Evolutionary conservation across 2,888 invertebrate species (phyloP).

Genomic region (Thymelicus lineola): DNA sequence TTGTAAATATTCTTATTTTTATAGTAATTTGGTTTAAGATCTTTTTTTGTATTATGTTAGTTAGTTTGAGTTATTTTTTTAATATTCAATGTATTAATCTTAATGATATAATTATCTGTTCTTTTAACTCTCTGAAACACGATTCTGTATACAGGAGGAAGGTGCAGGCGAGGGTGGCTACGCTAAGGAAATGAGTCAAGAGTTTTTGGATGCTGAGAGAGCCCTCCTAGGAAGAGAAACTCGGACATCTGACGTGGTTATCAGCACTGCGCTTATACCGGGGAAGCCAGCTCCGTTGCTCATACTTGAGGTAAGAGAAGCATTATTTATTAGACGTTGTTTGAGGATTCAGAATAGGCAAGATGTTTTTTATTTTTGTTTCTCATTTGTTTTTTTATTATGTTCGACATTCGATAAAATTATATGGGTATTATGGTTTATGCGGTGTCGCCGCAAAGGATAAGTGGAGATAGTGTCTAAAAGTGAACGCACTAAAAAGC

Average conservation of each 20-base stretch:
- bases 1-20: too few species aligned
- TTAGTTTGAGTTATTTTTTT: too few species aligned
- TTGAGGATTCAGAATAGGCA: too few species aligned
- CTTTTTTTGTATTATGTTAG: too few species aligned
- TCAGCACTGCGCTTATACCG: slow-evolving; percentile 95
- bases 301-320: slow-evolving; percentile 87
- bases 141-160: slow-evolving; percentile 85
- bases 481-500: too few species aligned
- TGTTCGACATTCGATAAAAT: too few species aligned
- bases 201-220: slow-evolving; percentile 94
- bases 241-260: slow-evolving; percentile 93
- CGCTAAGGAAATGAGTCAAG: slow-evolving; percentile 94
- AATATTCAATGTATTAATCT: too few species aligned
- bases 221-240: slow-evolving; percentile 94
- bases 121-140: not conserved
- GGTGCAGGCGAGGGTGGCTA: slow-evolving; percentile 88
- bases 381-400: not conserved
- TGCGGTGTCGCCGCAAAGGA: not conserved
- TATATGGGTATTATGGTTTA: not conserved
- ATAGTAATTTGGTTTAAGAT: too few species aligned
- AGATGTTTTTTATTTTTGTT: not conserved
- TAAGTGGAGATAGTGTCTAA: too few species aligned
- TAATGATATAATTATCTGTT: not conserved
- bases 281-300: slow-evolving; percentile 93
- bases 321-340: not conserved